Percentiles rank a stretch among this genome's conserved stretches.
Conservation (phyloP, 2,113 vertebrate genomes). For the Panthera tigris region DNA sequence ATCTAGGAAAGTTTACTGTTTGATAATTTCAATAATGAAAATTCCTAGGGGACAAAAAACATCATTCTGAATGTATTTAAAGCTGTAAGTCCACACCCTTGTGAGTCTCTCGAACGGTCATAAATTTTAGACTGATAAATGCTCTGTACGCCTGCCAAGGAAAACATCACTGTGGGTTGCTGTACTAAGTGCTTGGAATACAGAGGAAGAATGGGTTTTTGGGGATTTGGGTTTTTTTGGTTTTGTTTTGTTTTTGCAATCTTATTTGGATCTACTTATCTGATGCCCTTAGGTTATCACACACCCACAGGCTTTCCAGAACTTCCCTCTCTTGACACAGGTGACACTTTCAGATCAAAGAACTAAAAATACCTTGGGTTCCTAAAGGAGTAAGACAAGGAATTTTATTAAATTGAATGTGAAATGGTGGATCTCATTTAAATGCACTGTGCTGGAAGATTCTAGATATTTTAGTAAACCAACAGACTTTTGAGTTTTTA, state of each 20-base stretch:
- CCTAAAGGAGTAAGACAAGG: slow-evolving; percentile 17
- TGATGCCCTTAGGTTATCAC: slow-evolving; percentile 49
- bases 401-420: neutral
- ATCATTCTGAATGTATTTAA: neutral
- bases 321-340: slow-evolving; percentile 23
- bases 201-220: neutral
- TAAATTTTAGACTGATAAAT: slow-evolving; percentile 7
- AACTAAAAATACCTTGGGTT: slow-evolving; percentile 48
- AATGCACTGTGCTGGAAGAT: neutral
- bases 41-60: neutral
- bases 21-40: neutral
- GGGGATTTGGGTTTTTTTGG: neutral
- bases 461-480: neutral
- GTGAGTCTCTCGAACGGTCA: neutral
- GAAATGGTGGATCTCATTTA: neutral
- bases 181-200: neutral
- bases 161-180: neutral
- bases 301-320: slow-evolving; percentile 19
- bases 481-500: slow-evolving; percentile 9
- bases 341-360: slow-evolving; percentile 61
- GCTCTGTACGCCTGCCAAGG: neutral
- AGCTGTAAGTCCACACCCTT: neutral
- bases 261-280: slow-evolving; percentile 48
- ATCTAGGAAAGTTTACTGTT: neutral
- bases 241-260: neutral